A percentile compares a stretch with the other conserved stretches of the same genome.
Conservation (phyloP, 2,888 invertebrate genomes). For the Orthosia gothica region DNA sequence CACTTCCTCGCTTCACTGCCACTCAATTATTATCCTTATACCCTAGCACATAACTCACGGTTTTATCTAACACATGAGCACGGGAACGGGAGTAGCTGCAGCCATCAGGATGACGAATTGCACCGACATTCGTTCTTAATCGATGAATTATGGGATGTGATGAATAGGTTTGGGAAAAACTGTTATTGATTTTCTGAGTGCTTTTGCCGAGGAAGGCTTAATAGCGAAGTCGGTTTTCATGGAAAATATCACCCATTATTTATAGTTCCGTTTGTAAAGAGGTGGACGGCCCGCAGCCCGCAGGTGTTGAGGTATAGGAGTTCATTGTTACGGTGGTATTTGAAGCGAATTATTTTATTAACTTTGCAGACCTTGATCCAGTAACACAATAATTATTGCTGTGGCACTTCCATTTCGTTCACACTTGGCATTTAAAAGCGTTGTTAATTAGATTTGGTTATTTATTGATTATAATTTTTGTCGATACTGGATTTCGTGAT, state of each 20-base stretch:
- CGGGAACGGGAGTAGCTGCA: slow-evolving; percentile 80
- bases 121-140: slow-evolving; percentile 68
- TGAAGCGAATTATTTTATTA: slow-evolving; percentile 67
- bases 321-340: slow-evolving; percentile 76
- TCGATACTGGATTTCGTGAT: slow-evolving; percentile 18
- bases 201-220: slow-evolving; percentile 65
- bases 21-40: slow-evolving; percentile 83
- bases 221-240: slow-evolving; percentile 42
- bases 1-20: slow-evolving; percentile 84
- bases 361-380: slow-evolving; percentile 72
- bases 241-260: slow-evolving; percentile 51
- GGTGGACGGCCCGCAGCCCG: slow-evolving; percentile 39
- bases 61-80: slow-evolving; percentile 75
- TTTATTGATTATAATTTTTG: slow-evolving; percentile 33
- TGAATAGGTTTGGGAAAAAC: slow-evolving; percentile 53
- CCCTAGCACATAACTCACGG: slow-evolving; percentile 78
- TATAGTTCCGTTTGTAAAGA: slow-evolving; percentile 57
- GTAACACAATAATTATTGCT: slow-evolving; percentile 63
- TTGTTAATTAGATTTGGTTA: slow-evolving; percentile 65
- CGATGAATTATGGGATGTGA: slow-evolving; percentile 59
- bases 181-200: slow-evolving; percentile 51
- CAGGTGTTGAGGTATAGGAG: slow-evolving; percentile 66
- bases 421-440: slow-evolving; percentile 60
- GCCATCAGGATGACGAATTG: slow-evolving; percentile 80
- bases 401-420: slow-evolving; percentile 47